Evolutionary conservation across 2,113 vertebrate species (phyloP).

Genomic region (Entelurus aequoreus): DNA sequence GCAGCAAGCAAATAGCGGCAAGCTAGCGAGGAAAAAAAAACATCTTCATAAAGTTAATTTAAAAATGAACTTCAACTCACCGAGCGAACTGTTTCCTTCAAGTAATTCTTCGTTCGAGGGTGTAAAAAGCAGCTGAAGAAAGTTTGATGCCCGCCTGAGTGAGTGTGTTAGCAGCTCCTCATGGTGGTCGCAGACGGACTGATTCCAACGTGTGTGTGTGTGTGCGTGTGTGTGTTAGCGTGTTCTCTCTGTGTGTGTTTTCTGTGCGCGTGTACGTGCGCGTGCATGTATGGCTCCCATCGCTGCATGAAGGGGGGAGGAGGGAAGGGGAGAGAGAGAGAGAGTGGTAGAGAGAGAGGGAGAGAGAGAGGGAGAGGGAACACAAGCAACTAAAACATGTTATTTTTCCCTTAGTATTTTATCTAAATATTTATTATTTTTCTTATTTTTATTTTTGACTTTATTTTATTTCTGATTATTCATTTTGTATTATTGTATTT

Average conservation of each 20-base stretch:
- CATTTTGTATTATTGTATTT: no score
- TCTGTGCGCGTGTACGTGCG: slow-evolving; percentile 13
- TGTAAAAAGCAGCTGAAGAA: slow-evolving; percentile 35
- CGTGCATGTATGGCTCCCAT: slow-evolving; percentile 27
- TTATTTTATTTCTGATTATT: no score
- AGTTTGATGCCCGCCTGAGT: slow-evolving; percentile 25
- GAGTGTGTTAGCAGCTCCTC: slow-evolving; percentile 43
- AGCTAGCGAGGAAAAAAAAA: neutral
- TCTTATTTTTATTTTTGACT: no score
- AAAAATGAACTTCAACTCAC: slow-evolving; percentile 39
- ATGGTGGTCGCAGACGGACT: slow-evolving; percentile 55
- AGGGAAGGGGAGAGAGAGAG: neutral
- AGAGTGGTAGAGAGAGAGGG: no score
- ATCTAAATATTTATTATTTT: no score
- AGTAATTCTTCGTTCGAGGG: slow-evolving; percentile 17
- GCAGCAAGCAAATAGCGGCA: slow-evolving; percentile 18
- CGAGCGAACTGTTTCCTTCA: slow-evolving; percentile 5
- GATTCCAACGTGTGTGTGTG: slow-evolving; percentile 49
- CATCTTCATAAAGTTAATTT: neutral
- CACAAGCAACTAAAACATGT: no score
- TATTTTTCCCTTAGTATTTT: no score
- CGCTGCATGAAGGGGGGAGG: slow-evolving; percentile 12
- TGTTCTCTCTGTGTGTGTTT: slow-evolving; percentile 7
- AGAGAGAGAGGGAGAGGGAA: no score
- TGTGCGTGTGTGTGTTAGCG: slow-evolving; percentile 4